Conservation (phyloP, 2,888 invertebrate species). For the Lydus trimaculatus region DNA sequence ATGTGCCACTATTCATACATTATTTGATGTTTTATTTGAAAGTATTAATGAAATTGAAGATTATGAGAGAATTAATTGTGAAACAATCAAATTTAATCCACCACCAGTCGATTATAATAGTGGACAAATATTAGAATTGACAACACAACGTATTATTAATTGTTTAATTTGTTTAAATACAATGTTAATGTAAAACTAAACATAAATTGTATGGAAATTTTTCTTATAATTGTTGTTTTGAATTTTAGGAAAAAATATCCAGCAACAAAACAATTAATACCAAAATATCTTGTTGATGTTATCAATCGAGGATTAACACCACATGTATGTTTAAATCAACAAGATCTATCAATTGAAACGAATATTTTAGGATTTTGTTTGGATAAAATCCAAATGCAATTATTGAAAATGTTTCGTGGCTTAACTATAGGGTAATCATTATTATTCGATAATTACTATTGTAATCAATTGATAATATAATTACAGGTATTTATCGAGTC, state of each 20-base stretch:
- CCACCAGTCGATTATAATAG: not conserved
- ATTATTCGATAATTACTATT: not conserved
- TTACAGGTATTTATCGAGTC: conserved; percentile 1
- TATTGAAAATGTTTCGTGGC: not conserved
- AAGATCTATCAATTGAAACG: not conserved
- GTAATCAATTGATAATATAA: not conserved
- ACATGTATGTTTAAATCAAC: not conserved
- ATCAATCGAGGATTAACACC: conserved; percentile 3
- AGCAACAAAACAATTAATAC: not conserved
- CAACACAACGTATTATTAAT: not conserved
- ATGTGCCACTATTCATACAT: conserved; percentile 12
- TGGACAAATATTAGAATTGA: conserved; percentile 8
- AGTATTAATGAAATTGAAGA: not conserved
- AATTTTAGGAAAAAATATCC: conserved; percentile 9
- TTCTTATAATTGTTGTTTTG: not conserved
- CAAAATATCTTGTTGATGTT: not conserved
- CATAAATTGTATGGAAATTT: not conserved
- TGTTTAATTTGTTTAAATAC: conserved; percentile 12
- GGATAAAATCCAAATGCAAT: not conserved
- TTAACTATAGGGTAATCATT: not conserved
- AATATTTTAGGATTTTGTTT: not conserved
- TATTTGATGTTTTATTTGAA: conserved; percentile 6
- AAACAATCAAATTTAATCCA: conserved; percentile 10
- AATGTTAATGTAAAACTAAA: not conserved
- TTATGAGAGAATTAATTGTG: not conserved